Evolutionary conservation across 2,797 vertebrate genomes (phyloP).

Genomic region (Hipposideros larvatus): DNA sequence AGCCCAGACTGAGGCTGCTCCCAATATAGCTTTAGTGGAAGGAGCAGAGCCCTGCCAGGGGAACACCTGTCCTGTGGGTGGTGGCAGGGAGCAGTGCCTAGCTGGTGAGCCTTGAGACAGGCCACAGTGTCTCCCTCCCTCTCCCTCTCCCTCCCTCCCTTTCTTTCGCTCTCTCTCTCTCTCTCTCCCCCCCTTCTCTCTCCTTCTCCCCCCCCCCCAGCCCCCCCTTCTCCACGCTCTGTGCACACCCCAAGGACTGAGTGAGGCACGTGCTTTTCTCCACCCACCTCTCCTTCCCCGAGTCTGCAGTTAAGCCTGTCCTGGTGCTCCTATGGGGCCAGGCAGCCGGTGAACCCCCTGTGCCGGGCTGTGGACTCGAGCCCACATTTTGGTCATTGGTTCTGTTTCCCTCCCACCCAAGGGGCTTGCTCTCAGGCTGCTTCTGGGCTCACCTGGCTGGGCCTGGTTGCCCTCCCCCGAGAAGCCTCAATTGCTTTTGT

Average conservation of each 20-base stretch:
- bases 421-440: not conserved
- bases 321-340: not conserved
- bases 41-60: not conserved
- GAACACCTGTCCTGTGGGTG: not conserved
- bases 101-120: not conserved
- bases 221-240: no score
- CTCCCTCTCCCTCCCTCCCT: no score
- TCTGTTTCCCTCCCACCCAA: not conserved
- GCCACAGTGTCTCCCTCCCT: not conserved
- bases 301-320: not conserved
- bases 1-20: not conserved
- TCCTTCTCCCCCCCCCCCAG: no score
- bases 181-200: no score
- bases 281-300: no score
- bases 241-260: not conserved
- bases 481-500: conserved; percentile 6
- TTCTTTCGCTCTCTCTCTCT: no score
- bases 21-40: not conserved
- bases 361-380: not conserved
- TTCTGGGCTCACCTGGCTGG: not conserved
- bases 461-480: not conserved
- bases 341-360: accelerated
- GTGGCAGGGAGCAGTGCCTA: not conserved
- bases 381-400: not conserved
- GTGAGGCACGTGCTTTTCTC: not conserved